These are phyloP conservation scores for Montifringilla adamsi DNA, from an alignment of 2,113 vertebrate genomes.

Conservation along the genomic window DNA sequence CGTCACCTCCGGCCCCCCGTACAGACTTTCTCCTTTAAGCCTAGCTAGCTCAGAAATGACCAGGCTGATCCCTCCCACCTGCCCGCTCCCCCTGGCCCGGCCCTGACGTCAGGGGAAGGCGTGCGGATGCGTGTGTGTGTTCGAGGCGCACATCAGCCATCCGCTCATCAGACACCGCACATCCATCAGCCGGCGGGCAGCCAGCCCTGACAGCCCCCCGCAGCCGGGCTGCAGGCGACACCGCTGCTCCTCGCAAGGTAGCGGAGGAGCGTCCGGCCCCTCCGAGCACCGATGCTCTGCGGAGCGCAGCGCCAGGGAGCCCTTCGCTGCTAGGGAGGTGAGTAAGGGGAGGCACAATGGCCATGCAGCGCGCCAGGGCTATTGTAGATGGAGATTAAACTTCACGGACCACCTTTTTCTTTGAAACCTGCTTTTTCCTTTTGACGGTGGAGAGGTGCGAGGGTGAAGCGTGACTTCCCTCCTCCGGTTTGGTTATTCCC, in stretches of 20 bases:
- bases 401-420: neutral
- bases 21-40: conserved; percentile 64
- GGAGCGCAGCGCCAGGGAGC: neutral
- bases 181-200: conserved; percentile 8
- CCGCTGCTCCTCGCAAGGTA: neutral
- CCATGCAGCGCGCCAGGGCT: neutral
- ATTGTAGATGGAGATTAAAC: neutral
- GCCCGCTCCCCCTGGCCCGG: conserved; percentile 36
- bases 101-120: conserved; percentile 73
- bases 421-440: neutral
- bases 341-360: conserved; percentile 4
- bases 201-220: neutral
- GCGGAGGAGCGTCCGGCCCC: neutral
- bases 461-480: neutral
- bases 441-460: neutral
- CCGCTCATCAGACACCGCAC: conserved; percentile 1
- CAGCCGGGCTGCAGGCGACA: neutral
- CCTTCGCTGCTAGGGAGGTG: conserved; percentile 6
- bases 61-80: conserved; percentile 63
- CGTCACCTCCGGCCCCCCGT: neutral
- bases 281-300: conserved; percentile 6
- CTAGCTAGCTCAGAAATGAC: conserved; percentile 42
- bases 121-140: conserved; percentile 59
- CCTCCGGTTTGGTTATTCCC: neutral
- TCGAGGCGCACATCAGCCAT: conserved; percentile 42